phyloP scores from a whole-genome alignment of 2,888 invertebrate genomes.

The Cinara cedri region DNA sequence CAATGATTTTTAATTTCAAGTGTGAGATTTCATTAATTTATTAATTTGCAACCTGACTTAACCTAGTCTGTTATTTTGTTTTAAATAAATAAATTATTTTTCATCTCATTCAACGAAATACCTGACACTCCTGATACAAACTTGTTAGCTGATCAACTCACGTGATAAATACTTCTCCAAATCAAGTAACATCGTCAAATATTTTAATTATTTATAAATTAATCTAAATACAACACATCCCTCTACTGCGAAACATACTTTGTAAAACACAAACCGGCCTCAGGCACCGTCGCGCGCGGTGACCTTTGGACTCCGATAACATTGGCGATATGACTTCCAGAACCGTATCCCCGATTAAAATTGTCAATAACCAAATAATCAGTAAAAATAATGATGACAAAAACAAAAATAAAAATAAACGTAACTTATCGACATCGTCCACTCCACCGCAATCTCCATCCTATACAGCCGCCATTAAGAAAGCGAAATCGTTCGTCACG shows the following conservation, averaged over 20 bases:
- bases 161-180: slow-evolving; percentile 19
- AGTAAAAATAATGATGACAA: slow-evolving; percentile 16
- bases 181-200: slow-evolving; percentile 18
- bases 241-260: slow-evolving; percentile 2
- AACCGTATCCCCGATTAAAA: neutral
- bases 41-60: no score
- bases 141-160: neutral
- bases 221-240: no score
- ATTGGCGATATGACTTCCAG: no score
- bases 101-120: slow-evolving; percentile 2
- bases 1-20: no score
- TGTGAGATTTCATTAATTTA: no score
- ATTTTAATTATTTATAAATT: no score
- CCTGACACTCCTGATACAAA: neutral
- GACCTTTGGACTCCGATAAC: no score
- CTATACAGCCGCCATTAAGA: neutral
- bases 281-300: neutral
- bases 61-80: no score
- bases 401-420: slow-evolving; percentile 26
- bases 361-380: slow-evolving; percentile 7
- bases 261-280: neutral
- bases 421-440: neutral
- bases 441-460: neutral
- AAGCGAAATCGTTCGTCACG: slow-evolving; percentile 12
- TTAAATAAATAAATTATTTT: no score